A percentile compares a stretch with the other conserved stretches of the same genome.
Conservation (phyloP, 2,888 invertebrate genomes). For the Myathropa florea region DNA sequence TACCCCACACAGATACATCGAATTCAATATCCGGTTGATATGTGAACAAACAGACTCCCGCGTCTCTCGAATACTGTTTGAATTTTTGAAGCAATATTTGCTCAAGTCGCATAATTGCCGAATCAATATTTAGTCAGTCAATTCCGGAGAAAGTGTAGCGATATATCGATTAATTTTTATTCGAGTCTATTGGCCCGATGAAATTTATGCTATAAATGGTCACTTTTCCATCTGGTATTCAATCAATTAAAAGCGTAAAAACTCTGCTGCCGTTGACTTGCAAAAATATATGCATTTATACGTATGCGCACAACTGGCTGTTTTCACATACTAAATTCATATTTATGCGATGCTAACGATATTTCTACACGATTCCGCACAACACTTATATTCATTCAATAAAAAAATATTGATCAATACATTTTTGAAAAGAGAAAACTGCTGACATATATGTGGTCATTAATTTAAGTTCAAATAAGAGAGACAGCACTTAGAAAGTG, state of each 20-base stretch:
- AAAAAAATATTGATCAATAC: no score
- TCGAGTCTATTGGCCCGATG: not conserved
- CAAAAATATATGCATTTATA: not conserved
- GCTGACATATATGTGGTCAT: no score
- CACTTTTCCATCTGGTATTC: not conserved
- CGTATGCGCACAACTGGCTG: not conserved
- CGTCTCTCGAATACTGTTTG: not conserved
- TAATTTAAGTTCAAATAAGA: no score
- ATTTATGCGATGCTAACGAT: not conserved
- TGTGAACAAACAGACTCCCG: not conserved
- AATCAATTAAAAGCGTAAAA: not conserved
- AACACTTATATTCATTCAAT: no score
- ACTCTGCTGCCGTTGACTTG: not conserved
- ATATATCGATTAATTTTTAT: not conserved
- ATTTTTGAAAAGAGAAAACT: no score
- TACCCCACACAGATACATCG: not conserved
- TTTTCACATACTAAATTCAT: not conserved
- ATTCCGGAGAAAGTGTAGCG: not conserved
- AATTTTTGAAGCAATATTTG: constrained; percentile 1
- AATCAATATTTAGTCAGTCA: constrained; percentile 19
- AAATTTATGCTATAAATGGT: not conserved
- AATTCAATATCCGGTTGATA: not conserved
- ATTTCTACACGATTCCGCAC: no score
- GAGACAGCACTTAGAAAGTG: no score
- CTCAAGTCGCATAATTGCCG: constrained; percentile 3